Evolutionary conservation across 2,888 invertebrate genomes (phyloP), one percentile per base, ranked within the genome.

Genomic region (Lasioglossum leucozonium): DNA sequence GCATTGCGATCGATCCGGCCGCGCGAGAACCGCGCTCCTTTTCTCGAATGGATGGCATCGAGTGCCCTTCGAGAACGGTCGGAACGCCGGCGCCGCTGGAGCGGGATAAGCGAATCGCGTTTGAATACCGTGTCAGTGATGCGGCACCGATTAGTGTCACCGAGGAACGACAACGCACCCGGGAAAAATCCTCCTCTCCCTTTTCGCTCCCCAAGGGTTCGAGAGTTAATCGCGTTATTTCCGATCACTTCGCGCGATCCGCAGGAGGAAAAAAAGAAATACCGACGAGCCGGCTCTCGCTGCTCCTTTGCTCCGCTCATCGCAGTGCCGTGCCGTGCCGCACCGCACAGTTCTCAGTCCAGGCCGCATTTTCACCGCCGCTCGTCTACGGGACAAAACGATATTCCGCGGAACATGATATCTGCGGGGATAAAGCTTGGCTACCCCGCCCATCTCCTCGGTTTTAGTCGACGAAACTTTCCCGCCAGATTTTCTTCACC

Each of bases 201-300:
- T 34, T 44, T 62, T 40, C 82, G 58, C 76, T 82, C 85, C 82
- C 80, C 65, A 75, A 81, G 81, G 87, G 87, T 79, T 84, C 82
- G 79, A 84, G 86, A 77, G 89, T 91, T 91, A 90, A 90, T 90
- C 87, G 87, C 88, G 83, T 90, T 90, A 90, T 87, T 91, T 84
- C 85, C 91, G 77, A 89, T 89, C 91, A 90, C 85, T 90, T 82
- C 42, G 82, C 87, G 79, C 83, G 79, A 82, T 81, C 86, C 73
- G 26, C 30, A 55, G 78, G 67, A 81, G 58, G 81, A 67, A 40
- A 37, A 67, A 34, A 18, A 67, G n/a, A 67, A 34, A 22, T 72
- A 81, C 58, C 67, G 58, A 71, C 82, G 77, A 80, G 72, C 34
- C 10, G 10, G 51, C 10, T 22, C 22, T 51, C 72, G 55, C 18